These are phyloP conservation scores for Lamproptera curius DNA, from an alignment of 2,888 invertebrate species.

Conservation along the genomic window DNA sequence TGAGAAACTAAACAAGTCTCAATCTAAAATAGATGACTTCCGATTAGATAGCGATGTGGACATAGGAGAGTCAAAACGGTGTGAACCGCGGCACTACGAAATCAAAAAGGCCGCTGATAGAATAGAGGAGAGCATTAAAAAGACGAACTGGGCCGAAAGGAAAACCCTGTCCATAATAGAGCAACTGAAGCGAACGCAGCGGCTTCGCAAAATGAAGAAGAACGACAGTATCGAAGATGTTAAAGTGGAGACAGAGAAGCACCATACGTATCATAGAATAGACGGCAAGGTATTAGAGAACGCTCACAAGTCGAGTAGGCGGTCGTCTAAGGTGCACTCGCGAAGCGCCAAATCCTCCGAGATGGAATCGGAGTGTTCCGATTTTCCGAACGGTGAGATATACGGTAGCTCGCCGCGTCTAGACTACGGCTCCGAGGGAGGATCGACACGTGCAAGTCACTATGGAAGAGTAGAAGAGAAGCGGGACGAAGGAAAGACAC, in stretches of 20 bases:
- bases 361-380: constrained; percentile 86
- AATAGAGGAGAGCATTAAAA: constrained; percentile 69
- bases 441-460: constrained; percentile 58
- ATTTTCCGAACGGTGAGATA: constrained; percentile 64
- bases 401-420: constrained; percentile 62
- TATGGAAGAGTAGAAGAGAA: constrained; percentile 63
- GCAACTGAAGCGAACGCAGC: constrained; percentile 66
- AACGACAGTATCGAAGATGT: constrained; percentile 68
- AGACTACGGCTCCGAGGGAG: constrained; percentile 79
- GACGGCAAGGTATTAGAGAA: constrained; percentile 75
- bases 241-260: constrained; percentile 67
- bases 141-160: constrained; percentile 71
- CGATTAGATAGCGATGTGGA: constrained; percentile 63
- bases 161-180: constrained; percentile 70
- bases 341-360: constrained; percentile 86
- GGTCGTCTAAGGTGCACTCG: constrained; percentile 67
- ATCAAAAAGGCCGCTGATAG: constrained; percentile 61
- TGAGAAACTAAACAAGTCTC: constrained; percentile 51
- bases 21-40: constrained; percentile 57
- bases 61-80: constrained; percentile 41
- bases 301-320: constrained; percentile 72
- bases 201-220: constrained; percentile 58
- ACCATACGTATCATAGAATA: constrained; percentile 64
- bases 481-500: constrained; percentile 65
- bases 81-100: constrained; percentile 50